phyloP scores from a whole-genome alignment of 2,113 vertebrate genomes.

The Carlito syrichta region DNA sequence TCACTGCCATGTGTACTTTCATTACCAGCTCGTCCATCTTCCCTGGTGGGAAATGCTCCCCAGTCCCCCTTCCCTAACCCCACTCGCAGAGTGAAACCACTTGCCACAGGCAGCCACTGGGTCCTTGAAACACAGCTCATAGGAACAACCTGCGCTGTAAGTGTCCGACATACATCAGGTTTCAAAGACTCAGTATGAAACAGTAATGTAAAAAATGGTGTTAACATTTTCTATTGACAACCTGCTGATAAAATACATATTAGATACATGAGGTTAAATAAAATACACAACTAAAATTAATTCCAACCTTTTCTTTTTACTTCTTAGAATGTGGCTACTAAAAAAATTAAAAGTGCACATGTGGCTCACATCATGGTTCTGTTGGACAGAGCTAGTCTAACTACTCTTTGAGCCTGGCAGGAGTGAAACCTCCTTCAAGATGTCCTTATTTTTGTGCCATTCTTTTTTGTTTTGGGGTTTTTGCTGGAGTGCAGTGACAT shows the following conservation, averaged over 20 bases:
- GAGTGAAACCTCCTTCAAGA: background rate
- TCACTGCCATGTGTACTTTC: background rate
- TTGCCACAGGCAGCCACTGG: background rate
- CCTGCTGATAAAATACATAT: background rate
- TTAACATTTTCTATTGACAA: background rate
- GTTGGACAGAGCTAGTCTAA: background rate
- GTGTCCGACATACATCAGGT: background rate
- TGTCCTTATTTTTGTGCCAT: background rate
- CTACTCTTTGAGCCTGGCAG: background rate
- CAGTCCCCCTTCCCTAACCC: background rate
- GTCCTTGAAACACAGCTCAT: background rate
- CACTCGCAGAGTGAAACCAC: background rate
- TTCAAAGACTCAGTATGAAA: background rate
- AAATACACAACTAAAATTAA: conserved; percentile 26
- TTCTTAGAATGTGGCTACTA: background rate
- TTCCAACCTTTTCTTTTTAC: background rate
- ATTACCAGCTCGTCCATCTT: background rate
- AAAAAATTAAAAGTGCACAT: conserved; percentile 4
- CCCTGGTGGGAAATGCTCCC: background rate
- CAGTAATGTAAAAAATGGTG: background rate
- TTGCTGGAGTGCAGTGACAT: too few species aligned
- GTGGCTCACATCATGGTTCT: background rate
- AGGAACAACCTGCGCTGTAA: background rate
- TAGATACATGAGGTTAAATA: background rate
- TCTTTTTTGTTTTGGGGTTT: too few species aligned